Base-by-base conservation (phyloP, 2,888 invertebrate genomes). In the Lithodes maja region DNA sequence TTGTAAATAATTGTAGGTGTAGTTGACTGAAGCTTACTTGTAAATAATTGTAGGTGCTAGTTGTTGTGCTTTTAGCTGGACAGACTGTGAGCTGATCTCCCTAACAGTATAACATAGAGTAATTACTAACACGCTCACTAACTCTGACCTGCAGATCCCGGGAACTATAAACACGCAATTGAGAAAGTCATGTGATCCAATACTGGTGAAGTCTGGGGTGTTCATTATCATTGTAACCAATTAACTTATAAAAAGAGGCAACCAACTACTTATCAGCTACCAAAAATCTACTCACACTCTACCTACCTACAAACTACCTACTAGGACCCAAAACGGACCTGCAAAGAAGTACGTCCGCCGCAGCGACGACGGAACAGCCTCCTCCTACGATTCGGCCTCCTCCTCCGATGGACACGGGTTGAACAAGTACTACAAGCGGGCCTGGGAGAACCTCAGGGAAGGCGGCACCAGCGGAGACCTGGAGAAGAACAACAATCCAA, bases 371-470 rank as follows among this genome's bases (percentile, higher is more conserved):
- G 97, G 97, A 94, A 98, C 98, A 61, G 97, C 97, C 90, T 97
- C 97, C 83, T 97, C 98, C 33, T 96, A 97, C 93, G 97, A 92
- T 90, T 91, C 97, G 93, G 97, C 97, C 84, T 97, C 97, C 83
- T 97, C 97, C 83, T 97, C 97, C 0, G 97, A 97, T 93, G 97
- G 97, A 7, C 95, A 95, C 33, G 97, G 97, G 61, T 95, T 98
- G 91, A 98, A 97, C 93, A 95, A 97, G 90, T 98, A 97, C 94
- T 98, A 98, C 94, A 95, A 97, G 54, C 97, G 97, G 94, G 98
- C 98, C 1, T 98, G 98, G 98, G 98, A 98, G 93, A 97, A 98
- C 93, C 95, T 98, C 2, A 97, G 97, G 93, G 97, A 97, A 54
- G 87, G 92, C 7, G 88, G 77, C 68, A 86, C 69, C 52, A 61